A percentile compares a stretch with the other conserved stretches of the same genome.
Evolutionary conservation across 2,113 vertebrate genomes (phyloP).

Genomic region (Rhinichthys klamathensis): DNA sequence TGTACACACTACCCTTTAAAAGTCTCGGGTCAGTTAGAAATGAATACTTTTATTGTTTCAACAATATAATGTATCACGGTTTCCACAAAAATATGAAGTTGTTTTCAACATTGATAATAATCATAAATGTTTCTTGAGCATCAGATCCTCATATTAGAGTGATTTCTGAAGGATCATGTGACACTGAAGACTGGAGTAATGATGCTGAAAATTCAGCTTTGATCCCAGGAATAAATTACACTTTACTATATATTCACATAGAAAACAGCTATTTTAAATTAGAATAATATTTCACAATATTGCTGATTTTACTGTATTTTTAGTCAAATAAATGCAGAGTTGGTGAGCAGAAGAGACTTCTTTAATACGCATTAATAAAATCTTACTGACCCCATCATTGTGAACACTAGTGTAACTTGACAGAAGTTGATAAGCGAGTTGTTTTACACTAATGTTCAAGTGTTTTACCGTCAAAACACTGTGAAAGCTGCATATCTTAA

Average conservation of each 20-base stretch:
- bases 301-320: background rate
- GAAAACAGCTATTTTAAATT: background rate
- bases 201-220: background rate
- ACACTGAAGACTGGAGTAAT: too few species aligned
- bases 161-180: too few species aligned
- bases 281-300: too few species aligned
- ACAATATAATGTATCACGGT: too few species aligned
- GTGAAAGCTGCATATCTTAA: background rate
- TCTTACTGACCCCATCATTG: background rate
- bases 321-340: background rate
- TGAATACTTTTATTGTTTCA: too few species aligned
- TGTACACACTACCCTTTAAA: background rate
- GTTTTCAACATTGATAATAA: too few species aligned
- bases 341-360: background rate
- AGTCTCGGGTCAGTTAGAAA: too few species aligned
- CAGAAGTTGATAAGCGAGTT: too few species aligned
- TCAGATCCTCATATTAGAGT: too few species aligned
- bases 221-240: background rate
- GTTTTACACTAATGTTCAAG: background rate
- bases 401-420: too few species aligned
- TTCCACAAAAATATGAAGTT: too few species aligned
- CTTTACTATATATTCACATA: background rate
- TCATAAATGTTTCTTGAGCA: too few species aligned
- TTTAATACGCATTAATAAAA: background rate
- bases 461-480: background rate